Base-by-base conservation (phyloP, 2,888 invertebrate genomes). In the Tortrix viridana region DNA sequence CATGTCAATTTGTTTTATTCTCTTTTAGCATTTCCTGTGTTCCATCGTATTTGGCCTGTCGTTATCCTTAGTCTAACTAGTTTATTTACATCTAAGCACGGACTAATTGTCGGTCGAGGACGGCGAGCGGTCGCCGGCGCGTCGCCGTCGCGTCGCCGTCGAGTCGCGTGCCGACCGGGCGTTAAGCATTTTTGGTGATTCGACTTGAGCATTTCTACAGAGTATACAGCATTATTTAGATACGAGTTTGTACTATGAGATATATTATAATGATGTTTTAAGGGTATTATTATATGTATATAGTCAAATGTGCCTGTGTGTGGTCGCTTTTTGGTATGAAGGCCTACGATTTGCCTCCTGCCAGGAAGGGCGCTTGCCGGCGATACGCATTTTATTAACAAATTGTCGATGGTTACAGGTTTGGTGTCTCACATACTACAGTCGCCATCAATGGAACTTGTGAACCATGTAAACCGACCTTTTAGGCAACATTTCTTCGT, bases 281-380 rank as follows among this genome's bases (percentile, higher is more conserved):
- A 75, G 69, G 76, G 71, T 73, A 71, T 70, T 65, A 67, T 70
- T 67, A 53, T 63, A 63, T 63, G 63, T 73, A 73, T 79, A 74
- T 78, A 77, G 74, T 75, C 71, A 70, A 77, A 79, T 78, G 82
- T 84, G 81, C 82, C 82, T 80, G 76, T 79, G 76, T 76, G 73
- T 71, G 77, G 58, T 61, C 71, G 77, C 75, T 80, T 77, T 73
- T 71, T 66, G 71, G 69, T 71, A 70, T 72, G 69, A 71, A 71
- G 68, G 68, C 68, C 70, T 73, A 69, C 68, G 70, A 70, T 68
- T 65, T 43, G 55, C 32, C 41, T 22, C 22, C 23, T 46, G 14
- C 14, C 46, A 19, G 19, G 4, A 19, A 14, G 20, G 20, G 43
- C 32, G 38, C 47, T 37, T 38, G 41, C 52, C 47, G 52, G 50